A percentile compares a stretch with the other conserved stretches of the same genome.
Evolutionary conservation across 1,140 invertebrate species (phyloP).

Genomic region (Homarus americanus): DNA sequence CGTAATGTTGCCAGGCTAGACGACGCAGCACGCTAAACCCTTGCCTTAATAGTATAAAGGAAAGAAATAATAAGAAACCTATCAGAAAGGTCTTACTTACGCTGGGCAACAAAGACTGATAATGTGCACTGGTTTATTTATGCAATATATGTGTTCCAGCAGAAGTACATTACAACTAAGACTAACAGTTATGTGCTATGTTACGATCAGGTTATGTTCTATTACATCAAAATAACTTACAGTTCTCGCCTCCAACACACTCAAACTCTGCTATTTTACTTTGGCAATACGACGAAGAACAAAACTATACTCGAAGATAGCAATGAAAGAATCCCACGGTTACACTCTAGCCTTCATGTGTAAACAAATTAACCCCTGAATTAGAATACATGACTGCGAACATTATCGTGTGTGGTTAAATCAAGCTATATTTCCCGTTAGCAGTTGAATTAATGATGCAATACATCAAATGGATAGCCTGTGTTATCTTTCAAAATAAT

Average conservation of each 20-base stretch:
- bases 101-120: background rate
- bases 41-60: background rate
- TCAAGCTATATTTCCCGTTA: background rate
- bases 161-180: background rate
- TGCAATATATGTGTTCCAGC: background rate
- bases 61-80: background rate
- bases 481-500: background rate
- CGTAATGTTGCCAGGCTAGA: background rate
- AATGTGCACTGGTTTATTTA: background rate
- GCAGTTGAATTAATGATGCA: background rate
- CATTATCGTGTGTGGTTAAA: background rate
- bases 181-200: constrained; percentile 5
- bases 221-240: background rate
- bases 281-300: background rate
- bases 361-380: too few species aligned
- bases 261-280: too few species aligned
- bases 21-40: background rate
- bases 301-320: background rate
- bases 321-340: background rate
- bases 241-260: too few species aligned
- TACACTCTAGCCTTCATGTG: background rate
- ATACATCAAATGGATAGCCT: background rate
- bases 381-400: too few species aligned
- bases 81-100: background rate
- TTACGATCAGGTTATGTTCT: background rate